Evolutionary conservation across 1,140 invertebrate genomes (phyloP).

Genomic region (Trichonephila inaurata): DNA sequence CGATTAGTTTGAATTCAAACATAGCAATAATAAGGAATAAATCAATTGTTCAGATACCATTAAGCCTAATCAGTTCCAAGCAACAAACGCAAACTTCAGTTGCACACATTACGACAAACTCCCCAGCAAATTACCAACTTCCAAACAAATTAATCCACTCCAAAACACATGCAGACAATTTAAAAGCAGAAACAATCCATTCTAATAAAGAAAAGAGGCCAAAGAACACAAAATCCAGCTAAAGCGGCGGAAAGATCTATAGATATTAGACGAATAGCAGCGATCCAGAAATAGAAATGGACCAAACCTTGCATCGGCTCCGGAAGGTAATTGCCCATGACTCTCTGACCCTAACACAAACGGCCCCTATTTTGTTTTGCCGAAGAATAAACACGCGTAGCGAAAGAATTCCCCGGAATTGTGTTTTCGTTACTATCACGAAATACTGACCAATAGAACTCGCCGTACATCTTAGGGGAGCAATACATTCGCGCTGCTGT

Average conservation of each 20-base stretch:
- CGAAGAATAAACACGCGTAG: slow-evolving; percentile 55
- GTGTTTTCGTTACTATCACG: slow-evolving; percentile 52
- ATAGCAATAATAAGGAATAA: no score
- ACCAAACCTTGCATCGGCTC: slow-evolving; percentile 20
- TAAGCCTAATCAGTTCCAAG: no score
- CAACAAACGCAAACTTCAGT: no score
- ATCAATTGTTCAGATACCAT: no score
- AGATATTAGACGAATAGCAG: slow-evolving; percentile 32
- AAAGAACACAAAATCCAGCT: slow-evolving; percentile 17
- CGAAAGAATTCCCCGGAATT: slow-evolving; percentile 40
- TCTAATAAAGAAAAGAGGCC: slow-evolving; percentile 14
- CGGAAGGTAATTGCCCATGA: slow-evolving; percentile 63
- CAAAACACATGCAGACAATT: no score
- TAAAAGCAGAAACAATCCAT: neutral
- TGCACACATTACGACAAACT: no score
- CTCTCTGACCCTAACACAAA: slow-evolving; percentile 66
- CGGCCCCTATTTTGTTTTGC: slow-evolving; percentile 46
- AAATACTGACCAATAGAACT: slow-evolving; percentile 61
- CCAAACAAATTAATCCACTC: no score
- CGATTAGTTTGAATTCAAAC: no score
- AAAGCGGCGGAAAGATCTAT: slow-evolving; percentile 25
- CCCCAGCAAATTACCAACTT: no score
- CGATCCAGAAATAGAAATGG: slow-evolving; percentile 65
- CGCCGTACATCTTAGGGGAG: slow-evolving; percentile 16
- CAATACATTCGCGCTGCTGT: slow-evolving; percentile 53